phyloP scores from a whole-genome alignment of 1,140 invertebrate species.

The Aricia agestis region DNA sequence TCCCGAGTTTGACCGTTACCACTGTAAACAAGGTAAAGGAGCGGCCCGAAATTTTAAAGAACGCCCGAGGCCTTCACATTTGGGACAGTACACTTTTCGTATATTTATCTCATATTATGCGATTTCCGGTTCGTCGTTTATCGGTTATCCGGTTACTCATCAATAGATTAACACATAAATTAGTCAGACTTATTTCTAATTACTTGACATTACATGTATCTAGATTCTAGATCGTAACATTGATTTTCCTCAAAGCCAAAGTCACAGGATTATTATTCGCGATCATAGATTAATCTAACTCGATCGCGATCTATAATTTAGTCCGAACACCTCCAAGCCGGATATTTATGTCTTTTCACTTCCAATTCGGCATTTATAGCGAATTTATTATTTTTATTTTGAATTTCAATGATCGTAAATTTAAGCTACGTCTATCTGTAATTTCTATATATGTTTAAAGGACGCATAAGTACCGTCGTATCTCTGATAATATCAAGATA shows the following conservation, averaged over 20 bases:
- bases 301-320: not conserved
- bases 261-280: not conserved
- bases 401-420: conserved; percentile 11
- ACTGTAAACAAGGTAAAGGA: conserved; percentile 10
- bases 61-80: conserved; percentile 4
- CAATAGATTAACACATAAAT: conserved; percentile 2
- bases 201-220: not conserved
- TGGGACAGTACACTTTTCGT: not conserved
- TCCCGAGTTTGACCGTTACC: not conserved
- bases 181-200: not conserved
- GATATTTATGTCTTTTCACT: not conserved
- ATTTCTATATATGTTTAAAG: conserved; percentile 10
- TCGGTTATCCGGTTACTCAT: conserved; percentile 8
- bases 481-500: conserved; percentile 62
- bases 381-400: conserved; percentile 5
- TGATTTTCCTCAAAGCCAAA: not conserved
- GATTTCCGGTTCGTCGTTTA: conserved; percentile 1
- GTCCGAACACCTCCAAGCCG: not conserved
- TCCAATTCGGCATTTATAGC: conserved; percentile 1
- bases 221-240: not conserved
- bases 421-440: not conserved
- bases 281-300: not conserved
- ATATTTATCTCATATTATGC: not conserved
- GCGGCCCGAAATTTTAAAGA: conserved; percentile 1
- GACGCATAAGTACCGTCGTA: conserved; percentile 28